Evolutionary conservation across 1,140 invertebrate genomes (phyloP).

Genomic region (Goniozus legneri): DNA sequence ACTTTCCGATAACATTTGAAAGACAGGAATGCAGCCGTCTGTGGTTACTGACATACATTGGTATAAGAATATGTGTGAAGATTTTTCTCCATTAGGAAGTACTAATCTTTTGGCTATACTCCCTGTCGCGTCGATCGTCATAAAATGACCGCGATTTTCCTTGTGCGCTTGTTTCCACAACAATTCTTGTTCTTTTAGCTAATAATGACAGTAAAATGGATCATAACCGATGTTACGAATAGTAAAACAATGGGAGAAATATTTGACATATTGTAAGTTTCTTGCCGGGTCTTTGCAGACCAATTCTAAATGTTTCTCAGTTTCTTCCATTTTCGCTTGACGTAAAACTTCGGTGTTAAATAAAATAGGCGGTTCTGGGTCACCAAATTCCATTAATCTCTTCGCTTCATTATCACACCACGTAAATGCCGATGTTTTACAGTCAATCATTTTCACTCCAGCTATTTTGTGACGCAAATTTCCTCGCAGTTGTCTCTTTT

Average conservation of each 20-base stretch:
- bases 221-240: neutral
- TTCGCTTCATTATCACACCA: neutral
- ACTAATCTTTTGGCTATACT: neutral
- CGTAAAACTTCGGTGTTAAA: neutral
- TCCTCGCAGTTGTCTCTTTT: neutral
- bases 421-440: neutral
- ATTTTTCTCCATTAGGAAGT: neutral
- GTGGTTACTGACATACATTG: neutral
- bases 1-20: conserved; percentile 1
- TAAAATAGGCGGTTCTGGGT: neutral
- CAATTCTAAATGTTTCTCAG: neutral
- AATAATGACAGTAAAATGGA: conserved; percentile 2
- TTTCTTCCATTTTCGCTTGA: conserved; percentile 1
- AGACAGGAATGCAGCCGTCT: neutral
- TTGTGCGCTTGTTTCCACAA: neutral
- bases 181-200: neutral
- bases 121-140: neutral
- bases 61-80: neutral
- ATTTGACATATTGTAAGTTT: neutral
- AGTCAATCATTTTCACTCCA: neutral
- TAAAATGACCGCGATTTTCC: neutral
- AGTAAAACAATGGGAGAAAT: neutral
- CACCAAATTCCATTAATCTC: neutral
- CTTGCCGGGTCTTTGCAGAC: neutral
- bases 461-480: neutral